Conservation (phyloP, 2,113 vertebrate genomes). For the Craseonycteris thonglongyai region DNA sequence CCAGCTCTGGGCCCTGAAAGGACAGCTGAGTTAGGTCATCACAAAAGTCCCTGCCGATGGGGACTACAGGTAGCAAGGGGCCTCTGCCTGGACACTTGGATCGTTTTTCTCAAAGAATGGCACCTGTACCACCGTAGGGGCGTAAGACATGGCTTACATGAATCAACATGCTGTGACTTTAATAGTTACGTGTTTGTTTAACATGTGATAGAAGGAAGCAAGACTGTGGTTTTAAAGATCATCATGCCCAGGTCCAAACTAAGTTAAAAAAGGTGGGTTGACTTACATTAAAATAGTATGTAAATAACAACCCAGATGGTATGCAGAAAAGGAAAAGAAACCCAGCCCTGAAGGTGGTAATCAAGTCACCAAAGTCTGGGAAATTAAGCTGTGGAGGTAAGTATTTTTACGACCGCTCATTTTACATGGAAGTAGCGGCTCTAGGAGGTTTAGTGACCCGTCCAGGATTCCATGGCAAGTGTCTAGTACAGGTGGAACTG, state of each 20-base stretch:
- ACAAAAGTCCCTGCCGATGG: not conserved
- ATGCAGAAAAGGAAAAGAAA: not conserved
- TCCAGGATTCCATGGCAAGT: not conserved
- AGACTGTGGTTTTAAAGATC: slow-evolving; percentile 3
- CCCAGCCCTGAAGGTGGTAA: not conserved
- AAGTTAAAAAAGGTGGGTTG: slow-evolving; percentile 1
- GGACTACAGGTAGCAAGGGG: not conserved
- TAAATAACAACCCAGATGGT: not conserved
- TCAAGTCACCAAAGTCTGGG: not conserved
- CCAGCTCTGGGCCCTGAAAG: slow-evolving; percentile 64
- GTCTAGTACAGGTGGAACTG: not conserved
- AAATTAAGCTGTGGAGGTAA: not conserved
- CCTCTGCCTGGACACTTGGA: not conserved
- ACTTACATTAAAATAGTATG: slow-evolving; percentile 21
- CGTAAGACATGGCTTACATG: not conserved
- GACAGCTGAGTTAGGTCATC: not conserved
- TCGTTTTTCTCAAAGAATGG: not conserved
- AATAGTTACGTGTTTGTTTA: not conserved
- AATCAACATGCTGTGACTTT: not conserved
- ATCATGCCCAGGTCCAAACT: not conserved
- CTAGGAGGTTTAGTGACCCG: not conserved
- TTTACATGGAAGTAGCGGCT: not conserved
- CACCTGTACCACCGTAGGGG: not conserved
- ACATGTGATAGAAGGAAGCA: not conserved
- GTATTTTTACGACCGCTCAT: not conserved